Evolutionary conservation across 2,888 invertebrate species (phyloP).

Genomic region (Caenorhabditis imperialis): DNA sequence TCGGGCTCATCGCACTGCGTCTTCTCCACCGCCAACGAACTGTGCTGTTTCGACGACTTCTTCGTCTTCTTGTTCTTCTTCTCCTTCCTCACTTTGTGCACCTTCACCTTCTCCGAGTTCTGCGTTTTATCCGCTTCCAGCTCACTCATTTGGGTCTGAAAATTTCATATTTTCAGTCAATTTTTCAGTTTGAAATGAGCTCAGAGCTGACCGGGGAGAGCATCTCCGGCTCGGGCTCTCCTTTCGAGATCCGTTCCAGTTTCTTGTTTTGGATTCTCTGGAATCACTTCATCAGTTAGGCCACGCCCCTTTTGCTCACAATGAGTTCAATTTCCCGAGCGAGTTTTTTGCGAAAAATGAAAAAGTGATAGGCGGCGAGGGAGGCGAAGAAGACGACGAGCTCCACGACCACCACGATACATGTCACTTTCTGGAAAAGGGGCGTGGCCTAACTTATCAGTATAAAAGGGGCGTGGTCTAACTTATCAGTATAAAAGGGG

Average conservation of each 20-base stretch:
- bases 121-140: conserved; percentile 40
- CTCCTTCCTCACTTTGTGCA: conserved; percentile 16
- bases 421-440: conserved; percentile 1
- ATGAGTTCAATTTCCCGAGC: conserved; percentile 25
- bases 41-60: conserved; percentile 13
- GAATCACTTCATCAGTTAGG: background rate
- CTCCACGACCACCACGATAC: background rate
- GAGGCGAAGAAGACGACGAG: conserved; percentile 17
- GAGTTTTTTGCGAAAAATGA: conserved; percentile 25
- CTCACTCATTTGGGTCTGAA: conserved; percentile 35
- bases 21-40: conserved; percentile 12
- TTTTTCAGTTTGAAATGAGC: background rate
- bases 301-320: background rate
- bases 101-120: conserved; percentile 24
- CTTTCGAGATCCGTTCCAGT: conserved; percentile 29
- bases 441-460: background rate
- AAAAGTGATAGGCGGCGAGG: conserved; percentile 37
- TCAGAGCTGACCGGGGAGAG: conserved; percentile 9
- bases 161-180: background rate
- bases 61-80: conserved; percentile 18
- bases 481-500: background rate
- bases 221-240: conserved; percentile 24
- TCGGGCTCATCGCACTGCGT: conserved; percentile 22
- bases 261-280: conserved; percentile 15
- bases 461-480: background rate